phyloP scores from a whole-genome alignment of 2,888 invertebrate species.

The Pollenia griseotomentosa region DNA sequence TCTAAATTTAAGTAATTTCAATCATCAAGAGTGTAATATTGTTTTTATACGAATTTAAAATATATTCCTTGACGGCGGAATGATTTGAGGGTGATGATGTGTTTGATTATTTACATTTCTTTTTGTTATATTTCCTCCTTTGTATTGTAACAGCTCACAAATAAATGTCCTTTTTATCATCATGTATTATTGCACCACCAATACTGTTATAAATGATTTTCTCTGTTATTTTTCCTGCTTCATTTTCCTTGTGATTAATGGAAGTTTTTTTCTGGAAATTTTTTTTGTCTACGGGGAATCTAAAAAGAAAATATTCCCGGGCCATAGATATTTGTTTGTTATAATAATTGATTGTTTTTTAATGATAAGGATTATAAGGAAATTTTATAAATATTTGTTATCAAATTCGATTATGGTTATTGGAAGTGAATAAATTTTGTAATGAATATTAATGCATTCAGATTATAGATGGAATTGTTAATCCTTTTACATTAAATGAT shows the following conservation, averaged over 20 bases:
- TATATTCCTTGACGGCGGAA: not conserved
- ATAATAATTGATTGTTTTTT: slow-evolving; percentile 1
- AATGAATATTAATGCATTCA: not conserved
- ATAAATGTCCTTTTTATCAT: not conserved
- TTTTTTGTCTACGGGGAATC: not conserved
- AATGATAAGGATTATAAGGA: not conserved
- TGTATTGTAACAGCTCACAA: too few relatives aligned
- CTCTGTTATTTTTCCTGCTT: not conserved
- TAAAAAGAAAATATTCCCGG: not conserved
- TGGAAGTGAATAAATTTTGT: not conserved
- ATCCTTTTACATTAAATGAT: too few relatives aligned
- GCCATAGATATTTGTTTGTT: not conserved
- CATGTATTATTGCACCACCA: not conserved
- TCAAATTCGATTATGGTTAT: not conserved
- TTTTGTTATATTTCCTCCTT: too few relatives aligned
- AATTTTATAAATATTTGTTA: not conserved
- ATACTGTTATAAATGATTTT: slow-evolving; percentile 18
- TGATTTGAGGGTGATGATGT: too few relatives aligned
- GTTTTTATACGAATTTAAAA: slow-evolving; percentile 1
- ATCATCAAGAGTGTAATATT: not conserved
- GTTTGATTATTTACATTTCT: too few relatives aligned
- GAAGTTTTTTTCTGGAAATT: not conserved
- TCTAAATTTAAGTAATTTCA: not conserved
- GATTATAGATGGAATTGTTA: too few relatives aligned
- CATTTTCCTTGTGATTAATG: slow-evolving; percentile 8